Percentiles rank a stretch among this genome's conserved stretches.
Conservation (phyloP, 2,888 invertebrate species). For the Alitta virens region DNA sequence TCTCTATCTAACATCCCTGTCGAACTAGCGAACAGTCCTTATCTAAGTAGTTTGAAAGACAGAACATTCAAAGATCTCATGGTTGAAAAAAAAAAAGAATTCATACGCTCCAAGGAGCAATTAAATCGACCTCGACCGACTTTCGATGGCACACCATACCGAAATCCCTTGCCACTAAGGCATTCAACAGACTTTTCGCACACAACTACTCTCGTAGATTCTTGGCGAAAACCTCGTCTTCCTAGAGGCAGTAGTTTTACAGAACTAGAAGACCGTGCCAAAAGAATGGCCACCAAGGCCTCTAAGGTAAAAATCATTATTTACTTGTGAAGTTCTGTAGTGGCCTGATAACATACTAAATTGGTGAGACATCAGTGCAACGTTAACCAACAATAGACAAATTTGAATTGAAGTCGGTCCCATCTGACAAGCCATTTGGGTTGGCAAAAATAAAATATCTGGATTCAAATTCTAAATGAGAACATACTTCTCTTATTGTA, state of each 20-base stretch:
- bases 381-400: too few relatives aligned
- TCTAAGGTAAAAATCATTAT: conserved; percentile 22
- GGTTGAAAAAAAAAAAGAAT: neutral
- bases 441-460: too few relatives aligned
- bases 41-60: neutral
- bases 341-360: too few relatives aligned
- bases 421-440: too few relatives aligned
- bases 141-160: neutral
- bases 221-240: neutral
- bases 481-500: too few relatives aligned
- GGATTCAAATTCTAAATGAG: too few relatives aligned
- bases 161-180: neutral
- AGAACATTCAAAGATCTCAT: neutral
- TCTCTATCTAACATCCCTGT: neutral
- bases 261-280: conserved; percentile 28
- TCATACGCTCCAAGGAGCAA: neutral
- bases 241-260: conserved; percentile 6
- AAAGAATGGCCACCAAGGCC: conserved; percentile 21
- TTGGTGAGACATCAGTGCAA: too few relatives aligned
- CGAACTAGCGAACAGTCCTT: conserved; percentile 14
- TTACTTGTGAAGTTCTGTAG: too few relatives aligned
- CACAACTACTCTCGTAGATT: neutral
- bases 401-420: too few relatives aligned
- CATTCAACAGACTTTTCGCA: neutral
- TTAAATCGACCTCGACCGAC: neutral